Evolutionary conservation across 2,888 invertebrate species (phyloP).

Genomic region (Trissoscelio sp.): DNA sequence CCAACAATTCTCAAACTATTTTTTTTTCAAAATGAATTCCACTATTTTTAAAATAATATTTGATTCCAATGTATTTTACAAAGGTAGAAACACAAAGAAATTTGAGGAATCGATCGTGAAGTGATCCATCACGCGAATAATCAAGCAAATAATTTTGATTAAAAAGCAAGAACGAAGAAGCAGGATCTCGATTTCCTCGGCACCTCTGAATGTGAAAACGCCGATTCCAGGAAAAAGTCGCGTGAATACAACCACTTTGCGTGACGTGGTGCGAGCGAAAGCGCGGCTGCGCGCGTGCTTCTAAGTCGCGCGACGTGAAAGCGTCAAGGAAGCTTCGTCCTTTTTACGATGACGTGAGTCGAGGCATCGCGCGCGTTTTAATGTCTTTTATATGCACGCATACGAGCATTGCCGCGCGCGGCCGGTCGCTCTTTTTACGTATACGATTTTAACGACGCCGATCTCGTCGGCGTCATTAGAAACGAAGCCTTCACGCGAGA

Average conservation of each 20-base stretch:
- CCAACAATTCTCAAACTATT: no score
- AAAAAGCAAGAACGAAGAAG: conserved; percentile 10
- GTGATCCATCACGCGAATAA: conserved; percentile 10
- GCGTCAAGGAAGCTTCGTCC: conserved; percentile 53
- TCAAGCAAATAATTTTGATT: conserved; percentile 31
- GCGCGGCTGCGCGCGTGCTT: conserved; percentile 53
- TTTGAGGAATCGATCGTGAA: background rate
- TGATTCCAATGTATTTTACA: no score
- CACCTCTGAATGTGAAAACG: conserved; percentile 19
- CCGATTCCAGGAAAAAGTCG: conserved; percentile 46
- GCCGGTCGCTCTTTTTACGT: conserved; percentile 50
- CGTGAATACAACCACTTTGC: conserved; percentile 58
- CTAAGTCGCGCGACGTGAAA: conserved; percentile 47
- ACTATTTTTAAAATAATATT: no score
- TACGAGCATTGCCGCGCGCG: conserved; percentile 35
- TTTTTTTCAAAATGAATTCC: no score
- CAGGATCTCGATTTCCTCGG: conserved; percentile 27
- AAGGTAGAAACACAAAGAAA: no score
- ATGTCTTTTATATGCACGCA: conserved; percentile 60
- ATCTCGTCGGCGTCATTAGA: conserved; percentile 55
- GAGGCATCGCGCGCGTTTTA: conserved; percentile 55
- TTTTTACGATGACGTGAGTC: conserved; percentile 58
- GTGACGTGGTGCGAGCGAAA: conserved; percentile 61
- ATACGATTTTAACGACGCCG: conserved; percentile 59
- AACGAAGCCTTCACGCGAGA: conserved; percentile 62